Percentiles rank a stretch among this genome's conserved stretches.
Evolutionary conservation across 2,113 vertebrate species (phyloP).

Genomic region (Hemiprocne comata): DNA sequence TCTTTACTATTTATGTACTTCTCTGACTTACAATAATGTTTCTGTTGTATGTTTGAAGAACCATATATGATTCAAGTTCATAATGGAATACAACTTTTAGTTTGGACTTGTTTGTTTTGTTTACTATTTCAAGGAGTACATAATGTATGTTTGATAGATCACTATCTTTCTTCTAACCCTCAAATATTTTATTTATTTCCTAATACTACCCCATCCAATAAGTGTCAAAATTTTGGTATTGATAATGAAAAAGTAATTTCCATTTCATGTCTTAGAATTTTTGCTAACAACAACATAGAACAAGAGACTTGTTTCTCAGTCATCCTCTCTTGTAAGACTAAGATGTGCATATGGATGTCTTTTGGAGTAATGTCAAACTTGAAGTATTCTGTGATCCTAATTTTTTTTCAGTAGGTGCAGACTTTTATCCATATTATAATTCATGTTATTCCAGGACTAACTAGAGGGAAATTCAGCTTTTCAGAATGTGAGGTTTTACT

Average conservation of each 20-base stretch:
- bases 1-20: not conserved
- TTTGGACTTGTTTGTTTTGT: not conserved
- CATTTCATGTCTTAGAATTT: not conserved
- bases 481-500: not conserved
- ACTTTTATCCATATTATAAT: not conserved
- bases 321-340: not conserved
- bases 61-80: not conserved
- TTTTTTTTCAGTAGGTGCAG: not conserved
- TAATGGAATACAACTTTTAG: not conserved
- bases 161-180: not conserved
- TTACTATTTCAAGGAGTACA: not conserved
- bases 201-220: not conserved
- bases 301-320: not conserved
- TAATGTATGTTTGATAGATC: not conserved
- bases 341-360: not conserved
- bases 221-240: not conserved
- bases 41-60: not conserved
- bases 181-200: not conserved
- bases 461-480: not conserved
- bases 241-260: not conserved
- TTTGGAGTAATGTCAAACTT: not conserved
- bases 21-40: not conserved
- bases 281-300: not conserved
- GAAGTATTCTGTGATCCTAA: not conserved
- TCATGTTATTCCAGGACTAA: not conserved